Percentiles rank a stretch among this genome's conserved stretches.
Evolutionary conservation across 2,113 vertebrate genomes (phyloP).

Genomic region (Ovibos moschatus): DNA sequence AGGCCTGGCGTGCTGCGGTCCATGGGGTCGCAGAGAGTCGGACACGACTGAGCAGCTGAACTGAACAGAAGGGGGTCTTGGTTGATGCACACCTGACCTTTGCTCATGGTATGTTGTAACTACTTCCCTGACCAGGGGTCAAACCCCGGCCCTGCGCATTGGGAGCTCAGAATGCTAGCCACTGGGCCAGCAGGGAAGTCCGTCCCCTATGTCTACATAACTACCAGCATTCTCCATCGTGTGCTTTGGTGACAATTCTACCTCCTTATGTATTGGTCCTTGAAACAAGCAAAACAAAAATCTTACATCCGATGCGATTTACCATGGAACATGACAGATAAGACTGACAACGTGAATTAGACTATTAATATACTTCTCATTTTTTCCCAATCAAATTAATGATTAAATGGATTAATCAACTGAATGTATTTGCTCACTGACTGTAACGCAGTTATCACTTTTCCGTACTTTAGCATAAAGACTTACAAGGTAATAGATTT

Average conservation of each 20-base stretch:
- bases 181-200: not conserved
- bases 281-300: not conserved
- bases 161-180: not conserved
- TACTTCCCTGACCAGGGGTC: not conserved
- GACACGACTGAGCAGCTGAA: not conserved
- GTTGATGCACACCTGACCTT: not conserved
- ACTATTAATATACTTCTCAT: too few species aligned
- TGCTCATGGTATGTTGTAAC: not conserved
- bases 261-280: fast-evolving
- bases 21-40: fast-evolving
- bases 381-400: not conserved
- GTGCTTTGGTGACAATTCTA: too few species aligned
- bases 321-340: not conserved
- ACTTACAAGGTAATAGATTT: not conserved
- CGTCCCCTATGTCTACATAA: fast-evolving
- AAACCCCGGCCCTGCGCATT: fast-evolving
- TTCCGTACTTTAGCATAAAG: not conserved
- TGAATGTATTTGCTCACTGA: not conserved
- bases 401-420: not conserved
- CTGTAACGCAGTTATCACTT: fast-evolving
- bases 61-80: not conserved
- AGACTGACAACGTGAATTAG: fast-evolving
- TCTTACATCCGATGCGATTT: not conserved
- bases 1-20: not conserved
- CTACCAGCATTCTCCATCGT: fast-evolving